These are phyloP conservation scores for Nannospalax galili DNA, from an alignment of 2,113 vertebrate species.

Conservation along the genomic window DNA sequence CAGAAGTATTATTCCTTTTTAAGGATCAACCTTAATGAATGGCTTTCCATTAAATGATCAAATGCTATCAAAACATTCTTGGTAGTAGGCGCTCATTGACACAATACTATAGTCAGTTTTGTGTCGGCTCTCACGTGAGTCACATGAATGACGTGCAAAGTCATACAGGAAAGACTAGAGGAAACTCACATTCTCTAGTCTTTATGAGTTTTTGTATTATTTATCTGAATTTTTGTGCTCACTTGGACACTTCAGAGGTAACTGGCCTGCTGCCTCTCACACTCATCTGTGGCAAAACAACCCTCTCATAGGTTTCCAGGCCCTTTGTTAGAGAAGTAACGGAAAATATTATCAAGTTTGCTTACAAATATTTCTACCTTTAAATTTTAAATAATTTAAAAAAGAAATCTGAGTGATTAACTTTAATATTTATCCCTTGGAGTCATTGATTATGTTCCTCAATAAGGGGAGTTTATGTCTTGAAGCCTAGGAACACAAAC, in stretches of 20 bases:
- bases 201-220: neutral
- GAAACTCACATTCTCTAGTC: neutral
- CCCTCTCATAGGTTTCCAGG: neutral
- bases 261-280: neutral
- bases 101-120: neutral
- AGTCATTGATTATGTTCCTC: neutral
- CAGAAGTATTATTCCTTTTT: slow-evolving; percentile 20
- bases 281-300: neutral
- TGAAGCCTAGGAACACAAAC: neutral
- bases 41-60: neutral
- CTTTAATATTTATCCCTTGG: slow-evolving; percentile 2
- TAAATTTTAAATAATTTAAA: slow-evolving; percentile 30
- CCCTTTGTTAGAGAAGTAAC: neutral
- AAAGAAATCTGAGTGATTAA: neutral
- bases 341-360: neutral
- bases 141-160: neutral
- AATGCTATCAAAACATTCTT: neutral
- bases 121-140: neutral
- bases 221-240: neutral
- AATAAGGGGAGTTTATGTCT: neutral
- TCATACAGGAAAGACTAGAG: neutral
- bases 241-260: neutral
- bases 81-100: neutral
- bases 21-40: neutral
- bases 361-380: slow-evolving; percentile 15